These are phyloP conservation scores for Operophtera brumata DNA, from an alignment of 2,888 invertebrate species.

Conservation along the genomic window DNA sequence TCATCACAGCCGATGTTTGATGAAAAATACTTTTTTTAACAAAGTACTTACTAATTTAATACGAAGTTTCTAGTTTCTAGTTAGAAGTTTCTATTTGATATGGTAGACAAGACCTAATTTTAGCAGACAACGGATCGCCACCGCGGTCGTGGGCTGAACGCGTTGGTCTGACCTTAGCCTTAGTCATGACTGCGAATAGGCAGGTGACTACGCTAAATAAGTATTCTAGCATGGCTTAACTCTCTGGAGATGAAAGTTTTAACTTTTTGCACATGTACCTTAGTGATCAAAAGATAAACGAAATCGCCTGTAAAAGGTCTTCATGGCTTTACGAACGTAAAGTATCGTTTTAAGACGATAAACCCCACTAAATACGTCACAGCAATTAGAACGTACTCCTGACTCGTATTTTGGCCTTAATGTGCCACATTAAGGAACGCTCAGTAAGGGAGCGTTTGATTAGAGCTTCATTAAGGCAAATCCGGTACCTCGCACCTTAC, in stretches of 20 bases:
- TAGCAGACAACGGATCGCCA: no score
- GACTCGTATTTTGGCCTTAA: constrained; percentile 35
- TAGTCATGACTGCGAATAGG: constrained; percentile 1
- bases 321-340: constrained; percentile 8
- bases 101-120: no score
- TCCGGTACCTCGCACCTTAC: constrained; percentile 26
- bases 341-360: constrained; percentile 31
- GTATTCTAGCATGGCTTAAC: no score
- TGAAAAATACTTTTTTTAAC: no score
- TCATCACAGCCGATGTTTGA: no score
- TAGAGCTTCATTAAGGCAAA: constrained; percentile 35
- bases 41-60: no score
- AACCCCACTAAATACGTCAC: constrained; percentile 35
- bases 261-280: no score
- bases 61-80: no score
- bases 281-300: background rate
- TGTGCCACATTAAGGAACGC: constrained; percentile 34
- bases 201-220: constrained; percentile 1
- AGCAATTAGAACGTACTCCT: constrained; percentile 34
- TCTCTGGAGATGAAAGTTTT: no score
- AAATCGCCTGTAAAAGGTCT: background rate
- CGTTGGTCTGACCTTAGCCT: no score
- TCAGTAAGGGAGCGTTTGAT: constrained; percentile 33
- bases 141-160: no score
- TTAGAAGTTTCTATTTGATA: no score